Conservation (phyloP, 2,113 vertebrate genomes). For the Bos taurus region ARS-UCD2.0 NC_037351.1:909501-910000, state of each 20-base stretch:
- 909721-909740: conserved; percentile 90
- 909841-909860: background rate
- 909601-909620: conserved; percentile 95
- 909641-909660: conserved; percentile 90
- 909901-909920: background rate
- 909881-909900: background rate
- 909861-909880: background rate
- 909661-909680: conserved; percentile 93
- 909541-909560: conserved; percentile 98
- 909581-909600: conserved; percentile 94
- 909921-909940: background rate
- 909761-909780: conserved; percentile 61
- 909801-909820: background rate
- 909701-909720: conserved; percentile 91
- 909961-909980: background rate
- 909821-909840: background rate
- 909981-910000: background rate
- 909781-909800: background rate
- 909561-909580: conserved; percentile 96
- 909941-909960: background rate
- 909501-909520: conserved; percentile 95
- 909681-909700: conserved; percentile 93
- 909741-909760: conserved; percentile 85
- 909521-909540: conserved; percentile 92
- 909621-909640: conserved; percentile 86